phyloP scores from a whole-genome alignment of 2,888 invertebrate species.

The Plebejus melissa region DNA sequence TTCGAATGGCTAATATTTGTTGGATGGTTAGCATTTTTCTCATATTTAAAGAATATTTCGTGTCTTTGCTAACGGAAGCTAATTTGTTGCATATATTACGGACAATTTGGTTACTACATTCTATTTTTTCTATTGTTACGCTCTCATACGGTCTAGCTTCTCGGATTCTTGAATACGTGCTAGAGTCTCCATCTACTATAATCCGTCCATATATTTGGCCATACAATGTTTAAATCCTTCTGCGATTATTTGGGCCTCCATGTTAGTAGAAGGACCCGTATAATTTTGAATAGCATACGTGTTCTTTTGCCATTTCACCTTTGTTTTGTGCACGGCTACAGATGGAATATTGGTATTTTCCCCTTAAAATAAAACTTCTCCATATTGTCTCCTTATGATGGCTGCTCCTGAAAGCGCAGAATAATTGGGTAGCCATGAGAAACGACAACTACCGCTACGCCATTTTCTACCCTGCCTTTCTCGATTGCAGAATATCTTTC shows the following conservation, averaged over 20 bases:
- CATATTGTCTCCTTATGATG: neutral
- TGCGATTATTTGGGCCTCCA: no score
- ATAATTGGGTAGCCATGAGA: conserved; percentile 39
- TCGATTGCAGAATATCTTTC: conserved; percentile 33
- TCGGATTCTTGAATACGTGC: no score
- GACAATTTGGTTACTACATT: conserved; percentile 37
- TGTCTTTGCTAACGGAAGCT: no score
- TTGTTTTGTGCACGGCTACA: conserved; percentile 36
- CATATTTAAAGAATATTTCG: no score
- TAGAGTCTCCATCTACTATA: no score
- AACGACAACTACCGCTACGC: conserved; percentile 33
- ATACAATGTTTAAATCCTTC: conserved; percentile 38
- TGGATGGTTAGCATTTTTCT: no score
- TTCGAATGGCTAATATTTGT: no score
- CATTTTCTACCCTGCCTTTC: conserved; percentile 9
- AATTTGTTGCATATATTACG: no score
- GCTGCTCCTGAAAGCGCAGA: conserved; percentile 38
- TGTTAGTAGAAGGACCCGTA: conserved; percentile 34
- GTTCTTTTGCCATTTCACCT: conserved; percentile 27
- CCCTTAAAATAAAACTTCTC: conserved; percentile 31
- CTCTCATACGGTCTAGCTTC: conserved; percentile 32
- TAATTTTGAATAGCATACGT: conserved; percentile 39
- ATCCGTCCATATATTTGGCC: no score
- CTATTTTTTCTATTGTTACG: conserved; percentile 38
- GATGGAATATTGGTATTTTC: conserved; percentile 37